phyloP scores from a whole-genome alignment of 2,888 invertebrate genomes.

The Galeruca laticollis region DNA sequence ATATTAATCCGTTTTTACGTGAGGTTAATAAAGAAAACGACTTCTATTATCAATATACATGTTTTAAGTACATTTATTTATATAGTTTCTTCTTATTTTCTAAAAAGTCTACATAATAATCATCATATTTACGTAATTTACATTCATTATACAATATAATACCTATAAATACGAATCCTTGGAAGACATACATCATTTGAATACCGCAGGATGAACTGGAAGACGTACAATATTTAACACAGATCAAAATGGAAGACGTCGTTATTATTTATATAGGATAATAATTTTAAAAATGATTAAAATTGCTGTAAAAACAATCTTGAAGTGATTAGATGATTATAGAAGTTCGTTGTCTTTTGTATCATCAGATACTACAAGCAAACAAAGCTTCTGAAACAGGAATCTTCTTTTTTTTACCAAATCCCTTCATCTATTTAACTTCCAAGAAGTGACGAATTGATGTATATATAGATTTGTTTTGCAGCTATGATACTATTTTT shows the following conservation, averaged over 20 bases:
- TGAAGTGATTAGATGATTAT: no score
- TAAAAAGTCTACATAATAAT: conserved; percentile 11
- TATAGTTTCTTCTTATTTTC: conserved; percentile 5
- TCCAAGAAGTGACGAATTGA: no score
- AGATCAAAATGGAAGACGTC: conserved; percentile 47
- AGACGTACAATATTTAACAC: conserved; percentile 47
- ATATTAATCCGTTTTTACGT: not conserved
- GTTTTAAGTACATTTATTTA: not conserved
- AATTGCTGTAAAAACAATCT: no score
- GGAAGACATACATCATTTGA: conserved; percentile 44
- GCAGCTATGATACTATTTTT: conserved; percentile 8
- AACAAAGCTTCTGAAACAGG: no score
- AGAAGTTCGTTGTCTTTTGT: no score
- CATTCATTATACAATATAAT: conserved; percentile 49
- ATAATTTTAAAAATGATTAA: no score
- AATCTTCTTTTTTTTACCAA: no score
- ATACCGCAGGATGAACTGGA: conserved; percentile 31
- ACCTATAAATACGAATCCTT: conserved; percentile 38
- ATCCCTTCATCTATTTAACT: no score
- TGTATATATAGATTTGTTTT: conserved; percentile 24
- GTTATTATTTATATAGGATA: conserved; percentile 47
- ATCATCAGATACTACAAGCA: no score
- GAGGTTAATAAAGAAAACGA: no score
- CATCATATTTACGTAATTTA: conserved; percentile 34
- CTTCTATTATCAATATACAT: not conserved